phyloP scores from a whole-genome alignment of 2,888 invertebrate genomes.

The Trypoxylon attenuatum region DNA sequence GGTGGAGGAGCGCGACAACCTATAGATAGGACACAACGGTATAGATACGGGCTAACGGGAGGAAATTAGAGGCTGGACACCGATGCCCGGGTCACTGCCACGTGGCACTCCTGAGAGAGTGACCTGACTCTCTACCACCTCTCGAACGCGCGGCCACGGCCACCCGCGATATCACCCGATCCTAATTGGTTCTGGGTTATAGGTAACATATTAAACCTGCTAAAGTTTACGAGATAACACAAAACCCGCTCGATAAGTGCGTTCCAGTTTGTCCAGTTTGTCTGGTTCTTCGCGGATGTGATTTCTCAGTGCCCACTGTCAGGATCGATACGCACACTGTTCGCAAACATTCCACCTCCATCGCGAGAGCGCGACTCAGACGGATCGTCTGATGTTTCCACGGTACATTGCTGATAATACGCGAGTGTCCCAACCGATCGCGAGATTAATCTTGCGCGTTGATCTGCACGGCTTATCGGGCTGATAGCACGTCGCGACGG shows the following conservation, averaged over 20 bases:
- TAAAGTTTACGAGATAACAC: slow-evolving; percentile 58
- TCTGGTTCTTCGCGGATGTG: slow-evolving; percentile 33
- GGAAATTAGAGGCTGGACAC: slow-evolving; percentile 67
- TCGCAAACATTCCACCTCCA: background rate
- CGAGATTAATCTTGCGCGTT: slow-evolving; percentile 20
- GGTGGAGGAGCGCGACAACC: slow-evolving; percentile 46
- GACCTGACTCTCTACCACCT: too few species aligned
- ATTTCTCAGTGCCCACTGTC: slow-evolving; percentile 2
- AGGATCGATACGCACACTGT: slow-evolving; percentile 3
- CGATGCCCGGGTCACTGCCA: slow-evolving; percentile 62
- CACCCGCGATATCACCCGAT: slow-evolving; percentile 58
- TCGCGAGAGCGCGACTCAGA: background rate
- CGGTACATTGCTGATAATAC: slow-evolving; percentile 13
- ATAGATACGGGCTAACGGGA: slow-evolving; percentile 62
- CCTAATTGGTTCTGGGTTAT: slow-evolving; percentile 64
- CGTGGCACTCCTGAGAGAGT: slow-evolving; percentile 43
- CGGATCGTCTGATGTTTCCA: slow-evolving; percentile 19
- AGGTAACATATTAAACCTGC: slow-evolving; percentile 66
- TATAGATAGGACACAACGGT: slow-evolving; percentile 47
- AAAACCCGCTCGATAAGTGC: background rate
- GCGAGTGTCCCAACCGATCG: background rate
- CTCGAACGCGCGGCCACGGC: too few species aligned
- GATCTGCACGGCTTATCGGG: slow-evolving; percentile 36
- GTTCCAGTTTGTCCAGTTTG: slow-evolving; percentile 54
- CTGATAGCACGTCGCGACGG: slow-evolving; percentile 12